Base-by-base conservation (phyloP, 2,797 vertebrate genomes). In the Mormyrus proboscirostris region DNA sequence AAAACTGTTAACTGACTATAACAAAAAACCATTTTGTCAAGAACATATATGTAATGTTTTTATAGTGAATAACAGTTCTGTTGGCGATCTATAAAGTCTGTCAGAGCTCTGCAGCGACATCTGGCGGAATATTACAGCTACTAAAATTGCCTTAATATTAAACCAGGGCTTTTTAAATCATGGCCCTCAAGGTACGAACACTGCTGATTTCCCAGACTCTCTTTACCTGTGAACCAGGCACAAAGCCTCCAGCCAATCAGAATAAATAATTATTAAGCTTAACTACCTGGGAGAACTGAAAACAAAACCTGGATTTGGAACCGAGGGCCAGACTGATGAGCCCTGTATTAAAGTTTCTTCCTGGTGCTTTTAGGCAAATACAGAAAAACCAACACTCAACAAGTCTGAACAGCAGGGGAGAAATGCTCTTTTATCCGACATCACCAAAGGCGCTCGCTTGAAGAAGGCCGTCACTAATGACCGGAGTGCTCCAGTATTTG, bases 401-500 rank as follows among this genome's bases (percentile, higher is more conserved):
- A 97, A 92, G 69, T 90, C 94, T 0, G 96, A 97, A 91, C 96
- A 97, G 92, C 95, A 96, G 0, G 97, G 97, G 65, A 94, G 99
- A 92, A 97, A 92, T 87, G 98, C 98, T 89, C 95, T 99, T 10
- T 91, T 99, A 84, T 93, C 95, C 0, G 98, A 99, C 90, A 99
- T 99, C 92, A 83, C 0, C 92, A 98, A 98, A 96, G 98, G 98
- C 41, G 8, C 97, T 90, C 96, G 92, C 87, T 94, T 99, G 22
- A 99, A 99, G 95, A 99, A 99, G 93, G 7, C 98, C 0, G 96
- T 97, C 51, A 99, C 99, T 91, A 98, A 98, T 95, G 99, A 99
- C 93, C 96, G 98, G 93, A 99, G 99, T 83, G 95, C 90, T 41
- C 98, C 98, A 0, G 0, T 94, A 38, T 9, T 99, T 6, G 98